phyloP scores from a whole-genome alignment of 2,797 vertebrate genomes.

The Anas bernieri region DNA sequence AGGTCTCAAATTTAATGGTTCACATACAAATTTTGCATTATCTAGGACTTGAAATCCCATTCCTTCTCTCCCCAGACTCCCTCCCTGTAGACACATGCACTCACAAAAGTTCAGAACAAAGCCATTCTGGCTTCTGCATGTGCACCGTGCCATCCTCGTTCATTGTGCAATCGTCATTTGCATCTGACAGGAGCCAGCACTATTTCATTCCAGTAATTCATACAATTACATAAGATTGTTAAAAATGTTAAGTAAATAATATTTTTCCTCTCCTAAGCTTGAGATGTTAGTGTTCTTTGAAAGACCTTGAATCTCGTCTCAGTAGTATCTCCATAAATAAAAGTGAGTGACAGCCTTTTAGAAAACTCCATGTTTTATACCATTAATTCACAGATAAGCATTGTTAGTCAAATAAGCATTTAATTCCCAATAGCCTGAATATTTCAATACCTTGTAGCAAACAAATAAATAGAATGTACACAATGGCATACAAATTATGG shows the following conservation, averaged over 20 bases:
- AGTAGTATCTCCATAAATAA: slow-evolving; percentile 61
- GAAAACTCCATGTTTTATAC: slow-evolving; percentile 53
- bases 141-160: neutral
- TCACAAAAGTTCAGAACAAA: neutral
- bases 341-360: slow-evolving; percentile 51
- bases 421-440: slow-evolving; percentile 44
- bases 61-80: neutral
- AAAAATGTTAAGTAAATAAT: slow-evolving; percentile 44
- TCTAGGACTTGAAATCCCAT: neutral
- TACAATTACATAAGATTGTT: slow-evolving; percentile 38
- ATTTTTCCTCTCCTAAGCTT: neutral
- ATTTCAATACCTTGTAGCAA: slow-evolving; percentile 56
- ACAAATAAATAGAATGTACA: slow-evolving; percentile 35
- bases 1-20: slow-evolving; percentile 52
- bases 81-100: neutral
- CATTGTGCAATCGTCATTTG: slow-evolving; percentile 39
- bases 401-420: slow-evolving; percentile 71
- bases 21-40: slow-evolving; percentile 44
- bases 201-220: slow-evolving; percentile 55
- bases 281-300: slow-evolving; percentile 44
- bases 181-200: slow-evolving; percentile 23
- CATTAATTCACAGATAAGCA: slow-evolving; percentile 43
- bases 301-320: slow-evolving; percentile 58
- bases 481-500: slow-evolving; percentile 61
- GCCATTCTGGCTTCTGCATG: neutral